phyloP scores from a whole-genome alignment of 2,797 vertebrate genomes.

The Notolabrus celidotus region DNA sequence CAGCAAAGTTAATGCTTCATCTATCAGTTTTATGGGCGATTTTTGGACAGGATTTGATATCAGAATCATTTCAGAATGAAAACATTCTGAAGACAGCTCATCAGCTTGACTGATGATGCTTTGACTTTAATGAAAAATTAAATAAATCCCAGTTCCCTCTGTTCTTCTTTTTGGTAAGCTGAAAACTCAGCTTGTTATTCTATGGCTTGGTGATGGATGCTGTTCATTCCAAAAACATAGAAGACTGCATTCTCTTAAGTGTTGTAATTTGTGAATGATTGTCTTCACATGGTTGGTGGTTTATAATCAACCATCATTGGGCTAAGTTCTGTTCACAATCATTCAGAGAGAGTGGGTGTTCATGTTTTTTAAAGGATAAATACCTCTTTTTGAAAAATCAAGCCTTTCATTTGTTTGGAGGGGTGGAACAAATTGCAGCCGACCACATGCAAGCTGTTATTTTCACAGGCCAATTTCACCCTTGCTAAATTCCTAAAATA shows the following conservation, averaged over 20 bases:
- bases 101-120: constrained; percentile 55
- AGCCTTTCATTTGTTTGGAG: constrained; percentile 24
- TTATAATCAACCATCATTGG: constrained; percentile 29
- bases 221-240: constrained; percentile 26
- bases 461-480: constrained; percentile 5
- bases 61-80: constrained; percentile 35
- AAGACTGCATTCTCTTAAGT: constrained; percentile 27
- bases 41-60: constrained; percentile 42
- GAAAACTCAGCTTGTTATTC: constrained; percentile 17
- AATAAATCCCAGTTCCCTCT: constrained; percentile 36
- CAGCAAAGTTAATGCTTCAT: constrained; percentile 34
- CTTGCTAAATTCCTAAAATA: constrained; percentile 15
- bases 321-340: constrained; percentile 3
- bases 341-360: background rate
- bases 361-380: constrained; percentile 22
- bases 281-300: constrained; percentile 2
- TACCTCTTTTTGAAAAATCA: constrained; percentile 33
- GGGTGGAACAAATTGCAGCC: constrained; percentile 11
- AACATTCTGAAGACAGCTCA: constrained; percentile 34
- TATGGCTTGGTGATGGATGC: constrained; percentile 33
- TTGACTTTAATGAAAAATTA: constrained; percentile 47
- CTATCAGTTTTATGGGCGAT: constrained; percentile 31
- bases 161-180: constrained; percentile 10
- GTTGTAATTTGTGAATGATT: constrained; percentile 32
- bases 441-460: constrained; percentile 16